phyloP scores from a whole-genome alignment of 2,113 vertebrate species.

The Anarhynchus alexandrinus region DNA sequence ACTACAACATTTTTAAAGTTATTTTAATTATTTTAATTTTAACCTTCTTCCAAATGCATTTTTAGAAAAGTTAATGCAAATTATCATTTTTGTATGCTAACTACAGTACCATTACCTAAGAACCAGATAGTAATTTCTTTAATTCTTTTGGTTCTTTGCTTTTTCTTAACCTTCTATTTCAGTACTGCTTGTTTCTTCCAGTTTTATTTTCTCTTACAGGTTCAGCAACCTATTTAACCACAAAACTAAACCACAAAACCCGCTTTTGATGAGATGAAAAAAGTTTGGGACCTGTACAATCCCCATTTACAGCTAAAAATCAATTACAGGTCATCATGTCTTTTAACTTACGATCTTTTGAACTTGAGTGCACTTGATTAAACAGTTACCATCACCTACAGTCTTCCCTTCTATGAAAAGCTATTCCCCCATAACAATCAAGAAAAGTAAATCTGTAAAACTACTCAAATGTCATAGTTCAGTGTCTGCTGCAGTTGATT shows the following conservation, averaged over 20 bases:
- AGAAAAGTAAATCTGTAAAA: neutral
- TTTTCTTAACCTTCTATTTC: neutral
- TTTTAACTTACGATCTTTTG: neutral
- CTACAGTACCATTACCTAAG: neutral
- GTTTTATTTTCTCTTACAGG: neutral
- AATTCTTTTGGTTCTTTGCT: neutral
- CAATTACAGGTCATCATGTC: neutral
- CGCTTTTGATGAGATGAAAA: neutral
- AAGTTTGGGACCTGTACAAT: neutral
- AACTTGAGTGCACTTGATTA: neutral
- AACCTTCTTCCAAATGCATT: neutral
- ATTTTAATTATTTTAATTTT: neutral
- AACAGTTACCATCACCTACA: neutral
- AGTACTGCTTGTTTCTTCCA: neutral
- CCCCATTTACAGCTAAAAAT: neutral
- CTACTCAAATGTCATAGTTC: neutral
- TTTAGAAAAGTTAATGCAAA: neutral
- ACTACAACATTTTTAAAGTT: neutral
- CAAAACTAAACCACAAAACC: neutral
- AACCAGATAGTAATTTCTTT: neutral
- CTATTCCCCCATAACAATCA: neutral
- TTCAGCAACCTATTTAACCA: neutral
- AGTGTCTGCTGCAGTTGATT: neutral
- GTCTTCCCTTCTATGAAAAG: neutral
- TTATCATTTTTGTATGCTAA: neutral